These are phyloP conservation scores for Myoxocephalus aenaeus DNA, from an alignment of 2,797 vertebrate species.

Conservation along the genomic window DNA sequence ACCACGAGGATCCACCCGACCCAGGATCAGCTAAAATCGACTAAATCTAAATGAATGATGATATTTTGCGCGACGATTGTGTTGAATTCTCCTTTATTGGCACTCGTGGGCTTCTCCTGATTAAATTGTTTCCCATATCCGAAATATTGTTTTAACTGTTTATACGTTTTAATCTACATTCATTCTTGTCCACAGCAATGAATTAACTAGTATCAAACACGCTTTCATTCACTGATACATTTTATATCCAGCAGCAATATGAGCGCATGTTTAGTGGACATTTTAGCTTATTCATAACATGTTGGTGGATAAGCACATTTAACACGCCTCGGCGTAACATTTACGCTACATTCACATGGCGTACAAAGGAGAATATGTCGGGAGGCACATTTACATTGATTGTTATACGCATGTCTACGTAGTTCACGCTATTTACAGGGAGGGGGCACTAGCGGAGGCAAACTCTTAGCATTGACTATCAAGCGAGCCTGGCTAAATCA, in stretches of 20 bases:
- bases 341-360: background rate
- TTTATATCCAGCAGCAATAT: background rate
- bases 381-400: slow-evolving; percentile 31
- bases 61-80: background rate
- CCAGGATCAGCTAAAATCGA: slow-evolving; percentile 54
- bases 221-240: slow-evolving; percentile 7
- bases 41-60: slow-evolving; percentile 13
- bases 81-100: background rate
- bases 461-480: slow-evolving; percentile 72
- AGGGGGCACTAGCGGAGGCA: slow-evolving; percentile 77
- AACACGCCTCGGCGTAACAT: background rate
- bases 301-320: background rate
- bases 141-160: background rate
- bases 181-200: background rate
- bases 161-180: background rate
- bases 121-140: background rate
- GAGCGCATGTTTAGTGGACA: background rate
- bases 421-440: slow-evolving; percentile 75
- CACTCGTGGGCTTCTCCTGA: background rate
- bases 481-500: slow-evolving; percentile 75
- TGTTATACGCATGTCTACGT: slow-evolving; percentile 71
- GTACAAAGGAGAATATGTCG: slow-evolving; percentile 13
- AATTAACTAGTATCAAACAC: background rate
- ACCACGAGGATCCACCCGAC: slow-evolving; percentile 70
- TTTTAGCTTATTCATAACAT: background rate